phyloP scores from a whole-genome alignment of 2,113 vertebrate species.

The Cynopterus brachyotis region DNA sequence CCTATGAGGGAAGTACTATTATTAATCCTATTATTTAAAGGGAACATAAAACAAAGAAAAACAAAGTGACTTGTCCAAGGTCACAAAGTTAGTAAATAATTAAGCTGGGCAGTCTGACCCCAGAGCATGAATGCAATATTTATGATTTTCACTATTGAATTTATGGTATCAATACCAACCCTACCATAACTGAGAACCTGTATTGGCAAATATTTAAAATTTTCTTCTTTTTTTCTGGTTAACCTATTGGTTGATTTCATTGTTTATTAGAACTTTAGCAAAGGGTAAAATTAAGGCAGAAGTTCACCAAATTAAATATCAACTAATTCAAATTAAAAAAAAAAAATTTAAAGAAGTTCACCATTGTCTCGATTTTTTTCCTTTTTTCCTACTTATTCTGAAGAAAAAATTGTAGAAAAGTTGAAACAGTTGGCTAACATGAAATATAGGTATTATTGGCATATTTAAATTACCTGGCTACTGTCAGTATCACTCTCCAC shows the following conservation, averaged over 20 bases:
- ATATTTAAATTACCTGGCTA: neutral
- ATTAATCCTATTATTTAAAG: slow-evolving; percentile 2
- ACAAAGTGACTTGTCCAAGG: neutral
- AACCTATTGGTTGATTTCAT: neutral
- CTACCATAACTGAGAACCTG: neutral
- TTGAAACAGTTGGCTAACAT: neutral
- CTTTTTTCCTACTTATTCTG: slow-evolving; percentile 26
- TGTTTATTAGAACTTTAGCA: neutral
- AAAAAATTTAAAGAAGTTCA: neutral
- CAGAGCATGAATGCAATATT: neutral
- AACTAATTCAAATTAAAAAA: neutral
- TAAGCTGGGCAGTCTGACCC: neutral
- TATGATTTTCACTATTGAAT: neutral
- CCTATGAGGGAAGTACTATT: neutral
- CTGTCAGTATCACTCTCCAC: neutral
- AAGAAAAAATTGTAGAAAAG: neutral
- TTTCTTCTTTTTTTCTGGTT: slow-evolving; percentile 10
- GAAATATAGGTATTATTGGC: neutral
- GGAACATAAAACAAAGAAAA: neutral
- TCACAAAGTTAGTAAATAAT: neutral
- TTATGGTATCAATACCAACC: neutral
- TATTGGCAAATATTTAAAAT: neutral
- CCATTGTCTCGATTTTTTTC: neutral
- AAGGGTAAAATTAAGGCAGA: slow-evolving; percentile 24
- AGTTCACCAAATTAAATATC: neutral